phyloP scores from a whole-genome alignment of 2,888 invertebrate species.

The Calliphora vomitoria region DNA sequence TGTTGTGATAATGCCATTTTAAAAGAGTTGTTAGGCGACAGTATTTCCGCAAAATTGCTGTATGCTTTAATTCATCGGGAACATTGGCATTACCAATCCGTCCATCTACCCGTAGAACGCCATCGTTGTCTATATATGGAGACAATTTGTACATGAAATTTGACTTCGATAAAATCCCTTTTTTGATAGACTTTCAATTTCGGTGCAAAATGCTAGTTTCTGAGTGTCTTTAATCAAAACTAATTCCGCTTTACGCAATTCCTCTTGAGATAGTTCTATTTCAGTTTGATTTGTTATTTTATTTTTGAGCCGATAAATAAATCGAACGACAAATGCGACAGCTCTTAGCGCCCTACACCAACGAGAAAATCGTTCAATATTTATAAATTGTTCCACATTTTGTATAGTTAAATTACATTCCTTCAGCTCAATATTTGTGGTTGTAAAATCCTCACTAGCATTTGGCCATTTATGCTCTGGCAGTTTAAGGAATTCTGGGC shows the following conservation, averaged over 20 bases:
- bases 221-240: conserved; percentile 38
- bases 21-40: conserved; percentile 30
- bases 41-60: conserved; percentile 42
- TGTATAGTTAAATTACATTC: conserved; percentile 8
- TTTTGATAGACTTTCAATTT: conserved; percentile 35
- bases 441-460: not conserved
- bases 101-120: conserved; percentile 32
- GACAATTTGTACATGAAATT: conserved; percentile 51
- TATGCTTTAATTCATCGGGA: conserved; percentile 26
- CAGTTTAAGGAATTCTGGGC: conserved; percentile 36
- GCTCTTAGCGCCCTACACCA: conserved; percentile 51
- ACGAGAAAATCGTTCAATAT: conserved; percentile 51
- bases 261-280: not conserved
- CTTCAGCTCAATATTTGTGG: conserved; percentile 45
- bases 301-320: conserved; percentile 4
- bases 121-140: conserved; percentile 31
- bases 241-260: conserved; percentile 48
- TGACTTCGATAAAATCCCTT: conserved; percentile 27
- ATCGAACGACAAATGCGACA: conserved; percentile 38
- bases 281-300: not conserved
- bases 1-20: conserved; percentile 22
- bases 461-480: conserved; percentile 13
- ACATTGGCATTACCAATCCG: conserved; percentile 33
- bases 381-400: conserved; percentile 36
- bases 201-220: conserved; percentile 7